phyloP scores from a whole-genome alignment of 2,113 vertebrate species.

The Dicrurus megarhynchus region DNA sequence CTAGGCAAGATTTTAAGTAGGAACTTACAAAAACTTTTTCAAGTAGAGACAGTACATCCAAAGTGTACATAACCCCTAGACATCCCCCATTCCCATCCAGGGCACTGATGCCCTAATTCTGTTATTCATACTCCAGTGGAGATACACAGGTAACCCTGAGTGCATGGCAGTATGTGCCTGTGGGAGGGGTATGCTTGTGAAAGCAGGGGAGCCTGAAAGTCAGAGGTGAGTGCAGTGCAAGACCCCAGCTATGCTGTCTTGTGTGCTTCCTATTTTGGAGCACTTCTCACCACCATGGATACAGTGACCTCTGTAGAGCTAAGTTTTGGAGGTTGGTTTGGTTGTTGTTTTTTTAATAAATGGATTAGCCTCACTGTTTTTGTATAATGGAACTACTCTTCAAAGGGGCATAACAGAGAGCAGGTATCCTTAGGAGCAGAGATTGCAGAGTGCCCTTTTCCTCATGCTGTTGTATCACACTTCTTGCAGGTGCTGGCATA shows the following conservation, averaged over 20 bases:
- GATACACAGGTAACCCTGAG: neutral
- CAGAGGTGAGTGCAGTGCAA: neutral
- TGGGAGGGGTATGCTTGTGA: neutral
- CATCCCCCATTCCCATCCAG: neutral
- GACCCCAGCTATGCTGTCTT: neutral
- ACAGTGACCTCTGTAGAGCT: neutral
- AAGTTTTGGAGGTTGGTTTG: neutral
- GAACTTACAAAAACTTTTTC: neutral
- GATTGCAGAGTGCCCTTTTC: accelerated
- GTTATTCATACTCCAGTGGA: neutral
- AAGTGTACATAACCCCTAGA: neutral
- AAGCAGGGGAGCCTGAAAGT: neutral
- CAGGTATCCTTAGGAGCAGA: neutral
- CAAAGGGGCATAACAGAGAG: neutral
- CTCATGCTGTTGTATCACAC: neutral
- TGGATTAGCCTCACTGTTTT: neutral
- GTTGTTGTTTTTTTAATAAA: neutral
- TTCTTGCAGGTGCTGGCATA: neutral
- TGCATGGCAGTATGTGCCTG: accelerated
- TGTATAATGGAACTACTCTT: neutral
- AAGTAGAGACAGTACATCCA: neutral
- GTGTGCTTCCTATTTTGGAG: neutral
- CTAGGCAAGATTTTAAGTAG: neutral
- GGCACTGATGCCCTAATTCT: neutral
- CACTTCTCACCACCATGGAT: neutral